phyloP scores from a whole-genome alignment of 2,888 invertebrate genomes.

The Drosophila affinis region DNA sequence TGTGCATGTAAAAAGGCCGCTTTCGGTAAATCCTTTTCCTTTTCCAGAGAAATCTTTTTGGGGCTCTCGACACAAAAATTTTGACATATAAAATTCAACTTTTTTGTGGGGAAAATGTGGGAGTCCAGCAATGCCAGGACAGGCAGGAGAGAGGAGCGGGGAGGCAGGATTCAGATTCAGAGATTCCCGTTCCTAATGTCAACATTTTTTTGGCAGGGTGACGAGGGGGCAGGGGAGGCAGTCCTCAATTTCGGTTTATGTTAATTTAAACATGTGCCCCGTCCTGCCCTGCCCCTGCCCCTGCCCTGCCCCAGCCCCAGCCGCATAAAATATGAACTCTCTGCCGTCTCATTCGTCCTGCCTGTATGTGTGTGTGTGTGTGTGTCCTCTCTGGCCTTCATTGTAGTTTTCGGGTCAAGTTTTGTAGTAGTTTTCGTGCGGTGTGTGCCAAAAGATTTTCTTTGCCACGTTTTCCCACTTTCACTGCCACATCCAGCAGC shows the following conservation, averaged over 20 bases:
- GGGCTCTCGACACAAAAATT: conserved; percentile 1
- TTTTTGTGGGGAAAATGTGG: conserved; percentile 71
- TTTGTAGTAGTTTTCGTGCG: conserved; percentile 54
- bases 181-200: conserved; percentile 63
- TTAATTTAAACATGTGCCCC: conserved; percentile 79
- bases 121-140: conserved; percentile 52
- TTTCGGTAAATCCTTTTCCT: conserved; percentile 72
- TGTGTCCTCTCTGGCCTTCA: conserved; percentile 38
- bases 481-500: background rate
- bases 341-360: background rate
- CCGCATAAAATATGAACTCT: conserved; percentile 77
- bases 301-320: conserved; percentile 20
- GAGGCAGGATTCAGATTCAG: conserved; percentile 36
- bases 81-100: conserved; percentile 73
- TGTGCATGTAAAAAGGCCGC: conserved; percentile 70
- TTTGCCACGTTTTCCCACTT: conserved; percentile 40
- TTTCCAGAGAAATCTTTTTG: conserved; percentile 31
- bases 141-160: conserved; percentile 22
- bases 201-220: conserved; percentile 51
- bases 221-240: too few species aligned
- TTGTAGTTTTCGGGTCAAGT: conserved; percentile 72
- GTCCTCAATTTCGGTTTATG: conserved; percentile 77
- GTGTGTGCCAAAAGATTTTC: conserved; percentile 59
- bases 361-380: conserved; percentile 2
- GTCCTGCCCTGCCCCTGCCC: background rate